Evolutionary conservation across 2,113 vertebrate species (phyloP), one percentile per base, ranked within the genome.

Genomic region (Erpornis zantholeuca): DNA sequence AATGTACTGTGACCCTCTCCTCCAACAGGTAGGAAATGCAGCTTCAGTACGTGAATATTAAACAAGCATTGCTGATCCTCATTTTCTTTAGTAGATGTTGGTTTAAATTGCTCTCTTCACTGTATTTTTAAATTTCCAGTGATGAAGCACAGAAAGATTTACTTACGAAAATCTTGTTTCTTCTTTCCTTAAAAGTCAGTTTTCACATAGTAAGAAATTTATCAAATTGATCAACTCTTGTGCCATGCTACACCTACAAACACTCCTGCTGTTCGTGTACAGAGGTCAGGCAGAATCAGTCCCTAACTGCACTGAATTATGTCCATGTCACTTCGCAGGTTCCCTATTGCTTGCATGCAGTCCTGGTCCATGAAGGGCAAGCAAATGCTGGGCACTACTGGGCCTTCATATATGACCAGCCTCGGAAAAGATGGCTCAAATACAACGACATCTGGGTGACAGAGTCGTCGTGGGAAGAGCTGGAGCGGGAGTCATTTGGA

Each of bases 341-440:
- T n/a, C 99, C 99, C 36, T 99, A 99, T 77, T 98, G 91, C 53
- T 97, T 99, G 69, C 99, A 99, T 0, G 99, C 99, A 0, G 99
- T 99, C 50, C 97, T 99, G 11, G 99, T 99, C 13, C 99, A 99
- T 0, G 99, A 99, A 87, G 99, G 99, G 40, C 99, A 99, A 86
- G 99, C 99, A 1, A 99, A 99, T 3, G 99, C 99, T 0, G 99
- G 99, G 12, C 99, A 99, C 95, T 99, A 99, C 97, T 99, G 99
- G 99, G 99, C 99, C n/a, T 99, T 99, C 77, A 98, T 99, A 57
- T 99, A 98, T 7, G 97, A 99, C 96, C 99, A 98, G 44, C 91
- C 97, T 42, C 98, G 98, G 35, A 96, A 98, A n/a, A 97, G 97
- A 90, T 99, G 99, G 99, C 98, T 99, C 70, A 99, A 99, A 76